These are phyloP conservation scores for Pogonocichla stellata DNA, from an alignment of 2,113 vertebrate species.

Conservation along the genomic window DNA sequence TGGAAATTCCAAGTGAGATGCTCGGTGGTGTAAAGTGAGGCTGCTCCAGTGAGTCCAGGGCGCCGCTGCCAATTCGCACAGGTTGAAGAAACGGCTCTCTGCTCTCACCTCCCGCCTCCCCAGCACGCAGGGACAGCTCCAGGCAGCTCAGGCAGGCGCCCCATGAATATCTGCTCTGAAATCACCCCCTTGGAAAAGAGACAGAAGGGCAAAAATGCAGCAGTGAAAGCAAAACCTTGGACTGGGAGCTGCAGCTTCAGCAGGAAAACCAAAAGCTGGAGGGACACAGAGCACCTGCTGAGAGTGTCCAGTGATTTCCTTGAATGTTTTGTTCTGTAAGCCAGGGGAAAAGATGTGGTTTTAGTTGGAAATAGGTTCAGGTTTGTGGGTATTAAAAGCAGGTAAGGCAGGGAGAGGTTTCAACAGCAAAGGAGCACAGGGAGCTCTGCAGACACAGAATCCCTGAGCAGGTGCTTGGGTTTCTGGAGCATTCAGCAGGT, in stretches of 20 bases:
- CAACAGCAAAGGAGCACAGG: neutral
- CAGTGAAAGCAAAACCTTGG: neutral
- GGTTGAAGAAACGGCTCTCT: neutral
- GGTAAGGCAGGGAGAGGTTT: neutral
- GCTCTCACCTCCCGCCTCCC: neutral
- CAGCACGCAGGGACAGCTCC: neutral
- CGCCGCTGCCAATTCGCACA: neutral
- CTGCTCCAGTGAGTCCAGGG: neutral
- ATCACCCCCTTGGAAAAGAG: neutral
- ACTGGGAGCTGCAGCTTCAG: neutral
- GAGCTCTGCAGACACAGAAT: neutral
- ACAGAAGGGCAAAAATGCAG: neutral
- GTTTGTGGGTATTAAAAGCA: neutral
- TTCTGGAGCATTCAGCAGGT: neutral
- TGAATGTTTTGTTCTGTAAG: neutral
- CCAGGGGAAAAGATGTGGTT: fast-evolving
- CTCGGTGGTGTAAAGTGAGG: constrained; percentile 1
- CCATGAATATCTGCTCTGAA: neutral
- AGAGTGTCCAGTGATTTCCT: fast-evolving
- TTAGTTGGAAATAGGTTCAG: neutral
- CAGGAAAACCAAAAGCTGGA: neutral
- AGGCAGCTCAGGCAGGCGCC: neutral
- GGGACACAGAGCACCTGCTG: neutral
- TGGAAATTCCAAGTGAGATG: constrained; percentile 12
- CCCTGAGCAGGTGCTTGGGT: neutral